These are phyloP conservation scores for Telmatherina bonti DNA, from an alignment of 2,797 vertebrate species.

Conservation along the genomic window DNA sequence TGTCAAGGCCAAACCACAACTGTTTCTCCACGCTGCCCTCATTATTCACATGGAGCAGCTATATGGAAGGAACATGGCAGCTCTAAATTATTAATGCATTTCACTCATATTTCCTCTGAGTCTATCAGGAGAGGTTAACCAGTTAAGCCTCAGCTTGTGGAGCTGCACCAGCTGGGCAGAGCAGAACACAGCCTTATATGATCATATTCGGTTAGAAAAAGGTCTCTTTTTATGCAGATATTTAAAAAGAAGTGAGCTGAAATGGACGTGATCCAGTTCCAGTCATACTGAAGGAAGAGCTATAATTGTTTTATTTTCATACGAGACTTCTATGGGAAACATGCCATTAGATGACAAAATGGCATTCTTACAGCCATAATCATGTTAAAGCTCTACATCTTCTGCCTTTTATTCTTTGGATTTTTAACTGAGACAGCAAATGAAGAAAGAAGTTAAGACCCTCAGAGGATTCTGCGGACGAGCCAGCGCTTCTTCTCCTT, in stretches of 20 bases:
- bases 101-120: not conserved
- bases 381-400: not conserved
- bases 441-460: constrained; percentile 20
- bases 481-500: constrained; percentile 22
- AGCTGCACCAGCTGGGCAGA: constrained; percentile 20
- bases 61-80: constrained; percentile 5
- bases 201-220: not conserved
- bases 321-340: not conserved
- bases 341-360: not conserved
- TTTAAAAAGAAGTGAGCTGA: not conserved
- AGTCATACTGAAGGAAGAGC: not conserved
- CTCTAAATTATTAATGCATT: not conserved
- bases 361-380: not conserved
- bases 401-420: not conserved
- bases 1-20: too few species aligned
- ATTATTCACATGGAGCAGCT: not conserved
- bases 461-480: constrained; percentile 20
- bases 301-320: not conserved
- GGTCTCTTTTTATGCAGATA: not conserved
- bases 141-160: not conserved
- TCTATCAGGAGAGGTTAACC: constrained; percentile 6
- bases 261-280: not conserved
- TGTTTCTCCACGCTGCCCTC: not conserved
- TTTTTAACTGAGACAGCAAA: constrained; percentile 23
- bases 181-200: constrained; percentile 11